A percentile compares a stretch with the other conserved stretches of the same genome.
These are phyloP conservation scores for Potamilus streckersoni DNA, from an alignment of 1,140 invertebrate genomes.

Conservation along the genomic window DNA sequence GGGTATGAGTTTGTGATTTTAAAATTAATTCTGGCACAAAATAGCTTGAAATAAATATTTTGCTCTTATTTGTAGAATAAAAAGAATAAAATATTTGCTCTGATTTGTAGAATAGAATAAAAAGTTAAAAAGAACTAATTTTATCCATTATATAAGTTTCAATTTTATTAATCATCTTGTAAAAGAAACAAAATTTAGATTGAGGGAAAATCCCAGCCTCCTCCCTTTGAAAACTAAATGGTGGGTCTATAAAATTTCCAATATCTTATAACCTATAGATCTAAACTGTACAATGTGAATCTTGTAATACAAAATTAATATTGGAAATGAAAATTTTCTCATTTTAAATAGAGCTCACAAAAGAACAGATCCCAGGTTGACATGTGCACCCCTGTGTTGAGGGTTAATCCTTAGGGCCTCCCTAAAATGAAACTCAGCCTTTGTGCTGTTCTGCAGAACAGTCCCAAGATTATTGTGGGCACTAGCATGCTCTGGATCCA, in stretches of 20 bases:
- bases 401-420: conserved; percentile 81
- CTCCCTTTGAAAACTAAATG: not conserved
- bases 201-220: not conserved
- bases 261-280: not conserved
- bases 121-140: no score
- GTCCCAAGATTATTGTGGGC: conserved; percentile 91
- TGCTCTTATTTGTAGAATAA: no score
- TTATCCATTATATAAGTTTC: not conserved
- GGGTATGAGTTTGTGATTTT: no score
- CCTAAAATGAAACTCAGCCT: conserved; percentile 83
- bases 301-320: not conserved
- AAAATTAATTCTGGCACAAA: no score
- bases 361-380: conserved; percentile 87
- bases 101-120: no score
- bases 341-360: conserved; percentile 72
- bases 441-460: conserved; percentile 74
- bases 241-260: not conserved
- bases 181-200: not conserved
- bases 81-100: no score
- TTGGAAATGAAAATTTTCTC: not conserved
- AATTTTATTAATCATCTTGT: no score
- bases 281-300: not conserved
- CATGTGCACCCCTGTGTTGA: conserved; percentile 85
- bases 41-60: no score
- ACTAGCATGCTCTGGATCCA: conserved; percentile 88